These are phyloP conservation scores for Mercenaria mercenaria DNA, from an alignment of 1,140 invertebrate genomes.

Conservation along the genomic window DNA sequence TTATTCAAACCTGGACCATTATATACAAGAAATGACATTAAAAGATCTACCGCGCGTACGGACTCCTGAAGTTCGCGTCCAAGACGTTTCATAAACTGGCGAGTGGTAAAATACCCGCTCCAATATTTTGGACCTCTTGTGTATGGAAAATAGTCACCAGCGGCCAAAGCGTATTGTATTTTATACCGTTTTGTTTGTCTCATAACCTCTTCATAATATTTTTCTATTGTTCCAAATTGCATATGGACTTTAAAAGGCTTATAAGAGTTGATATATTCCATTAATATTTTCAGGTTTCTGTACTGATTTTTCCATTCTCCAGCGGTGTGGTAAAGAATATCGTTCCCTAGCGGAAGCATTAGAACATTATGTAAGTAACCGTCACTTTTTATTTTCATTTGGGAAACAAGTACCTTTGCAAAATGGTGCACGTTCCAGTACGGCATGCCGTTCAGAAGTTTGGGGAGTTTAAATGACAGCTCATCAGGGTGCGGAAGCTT, in stretches of 20 bases:
- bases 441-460: neutral
- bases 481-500: neutral
- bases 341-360: neutral
- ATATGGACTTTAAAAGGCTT: neutral
- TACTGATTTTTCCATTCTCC: neutral
- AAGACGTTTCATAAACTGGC: neutral
- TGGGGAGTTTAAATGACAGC: neutral
- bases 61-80: neutral
- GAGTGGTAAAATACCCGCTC: conserved; percentile 31
- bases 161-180: neutral
- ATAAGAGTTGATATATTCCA: neutral
- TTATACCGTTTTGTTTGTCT: neutral
- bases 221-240: neutral
- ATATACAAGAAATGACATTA: neutral
- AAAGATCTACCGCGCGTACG: neutral
- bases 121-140: neutral
- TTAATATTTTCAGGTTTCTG: neutral
- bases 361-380: neutral
- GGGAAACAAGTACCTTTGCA: neutral
- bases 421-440: neutral
- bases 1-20: neutral
- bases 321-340: neutral
- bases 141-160: neutral
- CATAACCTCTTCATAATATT: neutral
- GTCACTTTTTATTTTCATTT: neutral